Evolutionary conservation across 2,113 vertebrate species (phyloP).

Genomic region (Megalops atlanticus): DNA sequence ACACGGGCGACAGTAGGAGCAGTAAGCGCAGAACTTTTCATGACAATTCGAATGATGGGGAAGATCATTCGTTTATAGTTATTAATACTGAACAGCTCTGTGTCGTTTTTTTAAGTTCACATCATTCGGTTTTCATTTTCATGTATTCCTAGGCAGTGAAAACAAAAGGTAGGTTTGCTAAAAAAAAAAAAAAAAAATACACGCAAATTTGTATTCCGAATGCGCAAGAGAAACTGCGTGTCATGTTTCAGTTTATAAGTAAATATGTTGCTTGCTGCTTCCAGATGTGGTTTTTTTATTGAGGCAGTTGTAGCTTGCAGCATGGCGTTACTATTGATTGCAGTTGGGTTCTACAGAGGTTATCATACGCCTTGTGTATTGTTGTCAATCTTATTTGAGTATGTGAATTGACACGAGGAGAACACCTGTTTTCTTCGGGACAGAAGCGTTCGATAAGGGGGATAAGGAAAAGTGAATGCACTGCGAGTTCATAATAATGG

Average conservation of each 20-base stretch:
- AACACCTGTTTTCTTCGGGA: background rate
- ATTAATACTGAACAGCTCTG: no score
- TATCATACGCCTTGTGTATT: background rate
- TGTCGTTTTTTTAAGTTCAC: no score
- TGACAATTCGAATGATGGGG: background rate
- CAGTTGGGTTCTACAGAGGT: background rate
- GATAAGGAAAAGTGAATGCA: background rate
- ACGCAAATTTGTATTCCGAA: no score
- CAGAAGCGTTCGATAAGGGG: background rate
- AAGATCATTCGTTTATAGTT: background rate
- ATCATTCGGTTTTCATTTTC: no score
- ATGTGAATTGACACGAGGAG: background rate
- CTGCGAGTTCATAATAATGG: background rate
- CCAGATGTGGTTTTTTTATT: background rate
- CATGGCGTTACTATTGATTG: background rate
- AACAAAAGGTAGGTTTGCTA: no score
- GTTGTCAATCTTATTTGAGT: background rate
- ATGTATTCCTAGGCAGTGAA: no score
- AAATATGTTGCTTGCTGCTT: no score
- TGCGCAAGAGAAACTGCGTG: no score
- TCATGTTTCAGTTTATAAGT: no score
- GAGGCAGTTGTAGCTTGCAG: background rate
- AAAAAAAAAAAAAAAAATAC: no score
- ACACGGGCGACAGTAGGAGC: background rate
- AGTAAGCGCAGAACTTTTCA: background rate